These are phyloP conservation scores for Lophura nycthemera DNA, from an alignment of 2,113 vertebrate species.

Conservation along the genomic window DNA sequence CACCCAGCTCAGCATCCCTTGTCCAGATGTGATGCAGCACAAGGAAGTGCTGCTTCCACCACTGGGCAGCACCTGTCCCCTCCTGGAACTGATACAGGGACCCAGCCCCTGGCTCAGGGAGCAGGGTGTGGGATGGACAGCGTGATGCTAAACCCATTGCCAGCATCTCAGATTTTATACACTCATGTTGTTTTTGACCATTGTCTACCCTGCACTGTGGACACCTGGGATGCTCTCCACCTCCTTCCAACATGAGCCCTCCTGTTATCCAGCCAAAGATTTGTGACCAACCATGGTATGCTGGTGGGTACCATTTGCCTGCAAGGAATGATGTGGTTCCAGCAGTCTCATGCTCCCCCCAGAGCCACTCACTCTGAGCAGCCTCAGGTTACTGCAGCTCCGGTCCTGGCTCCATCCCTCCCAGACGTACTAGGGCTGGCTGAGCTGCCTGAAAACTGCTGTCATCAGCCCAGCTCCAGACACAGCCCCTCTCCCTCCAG, in stretches of 20 bases:
- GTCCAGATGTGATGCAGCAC: not conserved
- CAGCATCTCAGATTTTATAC: not conserved
- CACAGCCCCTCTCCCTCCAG: not conserved
- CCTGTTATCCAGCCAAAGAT: fast-evolving
- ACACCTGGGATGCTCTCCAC: not conserved
- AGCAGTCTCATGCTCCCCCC: not conserved
- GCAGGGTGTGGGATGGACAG: fast-evolving
- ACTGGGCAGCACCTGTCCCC: fast-evolving
- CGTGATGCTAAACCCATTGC: fast-evolving
- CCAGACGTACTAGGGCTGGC: fast-evolving
- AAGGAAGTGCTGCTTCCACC: fast-evolving
- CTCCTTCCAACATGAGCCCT: not conserved
- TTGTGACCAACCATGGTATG: not conserved
- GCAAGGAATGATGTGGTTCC: fast-evolving
- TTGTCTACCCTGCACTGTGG: not conserved
- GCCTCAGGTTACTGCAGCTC: not conserved
- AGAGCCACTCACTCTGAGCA: fast-evolving
- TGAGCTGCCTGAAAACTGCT: not conserved
- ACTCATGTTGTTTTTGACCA: fast-evolving
- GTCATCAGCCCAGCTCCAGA: not conserved
- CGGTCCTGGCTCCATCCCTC: fast-evolving
- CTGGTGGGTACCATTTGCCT: not conserved
- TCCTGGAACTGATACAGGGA: fast-evolving
- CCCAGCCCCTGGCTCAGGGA: fast-evolving
- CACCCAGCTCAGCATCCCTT: not conserved